A percentile compares a stretch with the other conserved stretches of the same genome.
Evolutionary conservation across 2,113 vertebrate genomes (phyloP).

Genomic region (Eptesicus fuscus): DNA sequence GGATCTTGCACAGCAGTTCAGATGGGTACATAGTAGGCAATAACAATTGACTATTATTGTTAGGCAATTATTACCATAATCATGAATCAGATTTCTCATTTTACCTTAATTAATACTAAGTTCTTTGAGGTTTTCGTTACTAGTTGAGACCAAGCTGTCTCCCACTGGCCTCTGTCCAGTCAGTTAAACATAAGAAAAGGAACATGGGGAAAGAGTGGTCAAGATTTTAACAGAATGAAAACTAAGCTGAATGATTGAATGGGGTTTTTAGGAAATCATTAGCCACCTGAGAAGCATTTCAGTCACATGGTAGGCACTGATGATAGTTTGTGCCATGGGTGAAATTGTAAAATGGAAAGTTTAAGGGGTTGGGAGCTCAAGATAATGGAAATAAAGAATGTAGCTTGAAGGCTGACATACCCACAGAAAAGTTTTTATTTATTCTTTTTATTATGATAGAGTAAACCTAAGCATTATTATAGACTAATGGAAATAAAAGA

Average conservation of each 20-base stretch:
- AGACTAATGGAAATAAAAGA: neutral
- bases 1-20: neutral
- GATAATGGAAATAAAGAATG: neutral
- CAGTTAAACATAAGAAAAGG: neutral
- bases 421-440: neutral
- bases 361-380: neutral
- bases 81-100: neutral
- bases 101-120: neutral
- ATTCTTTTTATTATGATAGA: neutral
- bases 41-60: neutral
- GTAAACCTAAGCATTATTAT: neutral
- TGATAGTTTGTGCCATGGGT: neutral
- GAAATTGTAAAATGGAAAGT: neutral
- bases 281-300: neutral
- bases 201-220: neutral
- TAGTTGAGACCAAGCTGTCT: neutral
- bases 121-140: neutral
- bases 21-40: neutral
- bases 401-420: neutral
- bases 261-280: neutral
- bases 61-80: neutral
- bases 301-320: accelerated
- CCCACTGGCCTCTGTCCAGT: neutral
- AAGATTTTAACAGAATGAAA: neutral
- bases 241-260: neutral